Percentiles rank a stretch among this genome's conserved stretches.
phyloP scores from a whole-genome alignment of 2,113 vertebrate genomes.

The Ceuthmochares aereus region DNA sequence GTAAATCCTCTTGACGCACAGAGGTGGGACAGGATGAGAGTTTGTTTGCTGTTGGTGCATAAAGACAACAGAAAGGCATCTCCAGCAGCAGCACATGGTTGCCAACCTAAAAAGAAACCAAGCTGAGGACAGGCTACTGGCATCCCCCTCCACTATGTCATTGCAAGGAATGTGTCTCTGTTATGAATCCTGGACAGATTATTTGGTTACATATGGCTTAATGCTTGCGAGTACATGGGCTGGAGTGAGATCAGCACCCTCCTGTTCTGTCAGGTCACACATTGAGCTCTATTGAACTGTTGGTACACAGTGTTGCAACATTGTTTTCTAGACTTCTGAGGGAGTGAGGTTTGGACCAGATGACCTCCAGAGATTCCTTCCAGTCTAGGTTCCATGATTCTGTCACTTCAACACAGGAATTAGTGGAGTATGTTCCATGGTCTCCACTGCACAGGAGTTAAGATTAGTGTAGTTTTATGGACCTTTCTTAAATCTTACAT shows the following conservation, averaged over 20 bases:
- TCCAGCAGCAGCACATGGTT: neutral
- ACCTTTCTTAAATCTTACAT: neutral
- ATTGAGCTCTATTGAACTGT: neutral
- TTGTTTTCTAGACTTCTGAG: neutral
- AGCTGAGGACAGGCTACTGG: neutral
- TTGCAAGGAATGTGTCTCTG: neutral
- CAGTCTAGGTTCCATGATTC: neutral
- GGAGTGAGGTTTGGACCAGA: neutral
- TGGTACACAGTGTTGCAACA: neutral
- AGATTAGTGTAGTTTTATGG: neutral
- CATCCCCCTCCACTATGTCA: neutral
- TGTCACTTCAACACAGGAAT: neutral
- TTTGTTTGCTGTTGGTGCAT: neutral
- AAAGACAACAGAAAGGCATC: neutral
- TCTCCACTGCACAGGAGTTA: neutral
- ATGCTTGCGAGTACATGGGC: neutral
- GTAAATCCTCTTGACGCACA: neutral
- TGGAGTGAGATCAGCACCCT: neutral
- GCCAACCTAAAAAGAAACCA: neutral
- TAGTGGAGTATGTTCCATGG: neutral
- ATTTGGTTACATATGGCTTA: fast-evolving
- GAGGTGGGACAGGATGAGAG: neutral
- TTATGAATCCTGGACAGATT: neutral
- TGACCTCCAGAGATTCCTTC: neutral
- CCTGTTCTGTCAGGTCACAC: neutral